Percentiles rank a stretch among this genome's conserved stretches.
Conservation (phyloP, 2,888 invertebrate species). For the Hypselothyrea guttata region DNA sequence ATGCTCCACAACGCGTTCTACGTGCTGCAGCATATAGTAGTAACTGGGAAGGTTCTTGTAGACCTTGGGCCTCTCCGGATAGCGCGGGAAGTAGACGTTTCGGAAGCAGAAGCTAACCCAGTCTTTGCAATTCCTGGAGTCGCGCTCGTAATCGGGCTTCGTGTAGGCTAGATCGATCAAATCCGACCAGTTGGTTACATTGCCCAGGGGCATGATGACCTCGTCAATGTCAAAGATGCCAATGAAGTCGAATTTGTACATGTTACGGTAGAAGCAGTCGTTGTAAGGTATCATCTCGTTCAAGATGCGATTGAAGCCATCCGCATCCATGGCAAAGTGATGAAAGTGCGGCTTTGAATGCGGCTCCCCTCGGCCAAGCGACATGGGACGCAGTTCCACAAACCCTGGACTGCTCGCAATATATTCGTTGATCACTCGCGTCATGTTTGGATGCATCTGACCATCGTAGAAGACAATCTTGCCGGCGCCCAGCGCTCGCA, state of each 20-base stretch:
- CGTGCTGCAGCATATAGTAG: conserved; percentile 96
- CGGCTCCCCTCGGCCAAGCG: conserved; percentile 92
- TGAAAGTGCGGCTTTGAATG: conserved; percentile 92
- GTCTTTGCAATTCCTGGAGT: conserved; percentile 19
- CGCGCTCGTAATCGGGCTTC: conserved; percentile 83
- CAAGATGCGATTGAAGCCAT: conserved; percentile 93
- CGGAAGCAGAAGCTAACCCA: conserved; percentile 89
- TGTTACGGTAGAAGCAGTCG: conserved; percentile 95
- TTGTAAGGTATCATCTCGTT: conserved; percentile 98
- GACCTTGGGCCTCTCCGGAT: conserved; percentile 88
- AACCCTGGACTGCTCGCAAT: conserved; percentile 83
- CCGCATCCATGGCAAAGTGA: conserved; percentile 92
- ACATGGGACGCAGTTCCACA: conserved; percentile 89
- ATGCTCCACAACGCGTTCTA: conserved; percentile 92
- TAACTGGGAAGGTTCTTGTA: conserved; percentile 90
- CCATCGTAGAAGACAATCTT: conserved; percentile 94
- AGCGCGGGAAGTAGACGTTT: conserved; percentile 95
- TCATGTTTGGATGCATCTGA: conserved; percentile 93
- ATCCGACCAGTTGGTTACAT: conserved; percentile 87
- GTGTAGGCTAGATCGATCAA: conserved; percentile 86
- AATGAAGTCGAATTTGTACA: conserved; percentile 93
- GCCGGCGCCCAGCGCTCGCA: conserved; percentile 92
- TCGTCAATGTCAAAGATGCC: conserved; percentile 95
- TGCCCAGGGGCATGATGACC: conserved; percentile 93
- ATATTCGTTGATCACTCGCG: conserved; percentile 88